Conservation (phyloP, 2,797 vertebrate genomes). For the Linurgus olivaceus region DNA sequence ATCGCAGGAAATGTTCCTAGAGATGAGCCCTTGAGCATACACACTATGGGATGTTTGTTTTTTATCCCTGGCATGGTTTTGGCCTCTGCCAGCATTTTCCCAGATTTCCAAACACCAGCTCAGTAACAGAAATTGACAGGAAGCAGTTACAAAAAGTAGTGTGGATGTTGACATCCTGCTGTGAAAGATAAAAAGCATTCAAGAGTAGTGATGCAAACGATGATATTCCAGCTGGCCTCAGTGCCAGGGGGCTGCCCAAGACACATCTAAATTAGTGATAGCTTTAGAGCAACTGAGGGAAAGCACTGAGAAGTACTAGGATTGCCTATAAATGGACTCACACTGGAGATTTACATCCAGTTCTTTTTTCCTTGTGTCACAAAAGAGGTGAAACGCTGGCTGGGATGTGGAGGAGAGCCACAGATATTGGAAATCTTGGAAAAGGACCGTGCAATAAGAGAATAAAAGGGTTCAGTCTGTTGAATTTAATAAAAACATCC, state of each 20-base stretch:
- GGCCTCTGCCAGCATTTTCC: not conserved
- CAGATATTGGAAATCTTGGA: not conserved
- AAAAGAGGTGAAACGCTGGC: not conserved
- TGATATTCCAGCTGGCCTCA: not conserved
- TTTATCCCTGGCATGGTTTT: not conserved
- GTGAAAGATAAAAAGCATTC: not conserved
- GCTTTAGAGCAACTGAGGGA: not conserved
- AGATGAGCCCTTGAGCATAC: not conserved
- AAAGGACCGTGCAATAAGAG: not conserved
- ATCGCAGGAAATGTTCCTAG: not conserved
- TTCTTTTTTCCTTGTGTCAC: not conserved
- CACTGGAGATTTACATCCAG: not conserved
- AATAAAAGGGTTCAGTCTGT: constrained; percentile 13
- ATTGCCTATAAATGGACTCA: not conserved
- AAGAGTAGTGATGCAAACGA: not conserved
- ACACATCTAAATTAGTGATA: not conserved
- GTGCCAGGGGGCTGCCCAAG: not conserved
- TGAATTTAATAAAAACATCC: constrained; percentile 37
- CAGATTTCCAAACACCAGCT: not conserved
- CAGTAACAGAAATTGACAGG: not conserved
- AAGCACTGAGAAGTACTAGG: not conserved
- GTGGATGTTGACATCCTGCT: not conserved
- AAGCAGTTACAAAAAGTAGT: not conserved
- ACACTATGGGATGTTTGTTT: not conserved
- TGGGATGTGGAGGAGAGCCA: not conserved